Base-by-base conservation (phyloP, 2,888 invertebrate species). In the Nezara viridula region DNA sequence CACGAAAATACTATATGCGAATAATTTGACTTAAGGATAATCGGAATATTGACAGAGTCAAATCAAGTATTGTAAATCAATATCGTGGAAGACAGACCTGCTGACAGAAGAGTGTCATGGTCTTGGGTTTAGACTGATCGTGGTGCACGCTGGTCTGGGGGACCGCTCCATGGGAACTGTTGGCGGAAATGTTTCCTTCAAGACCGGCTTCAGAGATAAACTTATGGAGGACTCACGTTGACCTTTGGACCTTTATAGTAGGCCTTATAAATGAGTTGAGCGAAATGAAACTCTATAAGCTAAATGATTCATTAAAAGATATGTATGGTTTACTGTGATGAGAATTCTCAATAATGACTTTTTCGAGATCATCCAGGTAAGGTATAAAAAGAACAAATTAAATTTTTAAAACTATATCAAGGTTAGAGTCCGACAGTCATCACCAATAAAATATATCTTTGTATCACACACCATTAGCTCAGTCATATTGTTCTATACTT, bases 41-140 rank as follows among this genome's bases (percentile, higher is more conserved):
- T 5, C 19, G 5, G 37, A 73, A 73, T 37, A 4, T 37, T 6
- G 21, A 73, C 37, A 37, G 37, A 37, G 16, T 60, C 27, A 27
- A 37, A 37, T 37, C 1, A 37, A 73, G 19, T 5, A n/a, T 4
- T 27, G 19, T 73, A 37, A 73, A 73, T 73, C 37, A 19, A 73
- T 73, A 73, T 73, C 66, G 19, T 21, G 7, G 19, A 73, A 37
- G 66, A 73, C 19, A 37, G 66, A 73, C 2, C 66, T 21, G 32
- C 66, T 73, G 66, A 73, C 66, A 37, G 66, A 73, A 73, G 66
- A 73, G 66, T 73, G 66, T 73, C 66, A 73, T 73, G 66, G 66
- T 73, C 66, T 73, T 73, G 66, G 7, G 27, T 37, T 32, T 19
- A 73, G 66, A 37, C 19, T 32, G 66, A 73, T 73, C 66, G 66